Evolutionary conservation across 2,113 vertebrate genomes (phyloP).

Genomic region (Taxidea taxus): DNA sequence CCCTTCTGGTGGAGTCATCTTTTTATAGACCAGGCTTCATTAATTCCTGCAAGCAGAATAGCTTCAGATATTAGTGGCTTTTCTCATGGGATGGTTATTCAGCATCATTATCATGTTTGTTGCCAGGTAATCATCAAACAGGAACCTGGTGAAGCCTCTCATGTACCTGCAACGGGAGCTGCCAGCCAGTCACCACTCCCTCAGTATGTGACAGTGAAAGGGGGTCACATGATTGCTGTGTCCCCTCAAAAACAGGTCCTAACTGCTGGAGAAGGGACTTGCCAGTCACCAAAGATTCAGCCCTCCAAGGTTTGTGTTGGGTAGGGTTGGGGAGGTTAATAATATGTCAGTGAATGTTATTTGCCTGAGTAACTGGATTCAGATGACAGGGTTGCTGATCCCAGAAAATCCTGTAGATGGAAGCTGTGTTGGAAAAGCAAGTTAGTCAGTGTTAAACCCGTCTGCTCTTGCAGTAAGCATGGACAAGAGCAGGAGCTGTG

Average conservation of each 20-base stretch:
- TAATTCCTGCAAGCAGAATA: not conserved
- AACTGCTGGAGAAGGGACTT: slow-evolving; percentile 82
- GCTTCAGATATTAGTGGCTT: not conserved
- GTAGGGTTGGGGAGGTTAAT: not conserved
- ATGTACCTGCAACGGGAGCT: slow-evolving; percentile 82
- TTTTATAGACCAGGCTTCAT: not conserved
- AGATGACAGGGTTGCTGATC: not conserved
- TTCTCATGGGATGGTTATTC: not conserved
- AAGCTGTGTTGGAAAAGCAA: not conserved
- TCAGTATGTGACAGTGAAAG: slow-evolving; percentile 96
- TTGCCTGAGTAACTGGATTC: not conserved
- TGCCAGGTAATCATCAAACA: slow-evolving; percentile 98
- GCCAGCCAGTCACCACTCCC: slow-evolving; percentile 89
- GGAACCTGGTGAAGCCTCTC: slow-evolving; percentile 94
- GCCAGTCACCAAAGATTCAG: slow-evolving; percentile 89
- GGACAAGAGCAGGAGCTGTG: not conserved
- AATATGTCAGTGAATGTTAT: not conserved
- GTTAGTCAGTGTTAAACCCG: not conserved
- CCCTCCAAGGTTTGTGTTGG: slow-evolving; percentile 70
- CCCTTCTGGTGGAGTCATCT: not conserved
- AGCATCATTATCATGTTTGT: slow-evolving; percentile 54
- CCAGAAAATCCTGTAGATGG: not conserved
- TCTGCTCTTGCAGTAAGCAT: not conserved
- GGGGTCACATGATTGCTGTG: slow-evolving; percentile 96
- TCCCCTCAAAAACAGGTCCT: slow-evolving; percentile 92